Percentiles rank a stretch among this genome's conserved stretches.
Conservation (phyloP, 2,888 invertebrate genomes). For the Caenorhabditis drosophilae region DNA sequence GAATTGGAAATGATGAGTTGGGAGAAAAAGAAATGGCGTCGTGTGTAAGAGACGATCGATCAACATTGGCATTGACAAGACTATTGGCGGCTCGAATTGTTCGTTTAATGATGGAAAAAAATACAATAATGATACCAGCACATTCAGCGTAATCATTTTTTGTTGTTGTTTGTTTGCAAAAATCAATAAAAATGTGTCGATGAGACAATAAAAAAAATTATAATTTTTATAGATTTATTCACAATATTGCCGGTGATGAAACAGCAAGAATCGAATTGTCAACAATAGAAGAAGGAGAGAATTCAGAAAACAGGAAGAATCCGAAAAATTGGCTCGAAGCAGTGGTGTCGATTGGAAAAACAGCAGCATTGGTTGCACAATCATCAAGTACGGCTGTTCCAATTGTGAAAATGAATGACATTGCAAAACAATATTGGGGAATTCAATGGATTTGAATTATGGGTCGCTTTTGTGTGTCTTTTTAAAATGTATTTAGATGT, state of each 20-base stretch:
- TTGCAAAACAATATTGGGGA: conserved; percentile 43
- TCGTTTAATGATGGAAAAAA: conserved; percentile 28
- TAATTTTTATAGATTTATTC: not conserved
- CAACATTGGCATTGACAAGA: conserved; percentile 23
- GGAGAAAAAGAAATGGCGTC: conserved; percentile 27
- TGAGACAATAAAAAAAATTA: too few species aligned
- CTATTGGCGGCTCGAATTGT: conserved; percentile 41
- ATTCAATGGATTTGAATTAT: conserved; percentile 35
- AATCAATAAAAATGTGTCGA: not conserved
- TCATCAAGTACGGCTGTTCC: conserved; percentile 25
- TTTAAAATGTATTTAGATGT: too few species aligned
- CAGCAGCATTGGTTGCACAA: conserved; percentile 19
- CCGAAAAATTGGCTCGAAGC: conserved; percentile 38
- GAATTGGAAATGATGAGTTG: conserved; percentile 37
- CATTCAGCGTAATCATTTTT: conserved; percentile 23
- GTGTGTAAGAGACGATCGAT: conserved; percentile 26
- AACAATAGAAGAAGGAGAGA: conserved; percentile 12
- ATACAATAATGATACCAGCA: conserved; percentile 23
- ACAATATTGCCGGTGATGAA: conserved; percentile 39
- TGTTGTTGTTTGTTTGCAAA: not conserved
- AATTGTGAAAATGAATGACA: conserved; percentile 36
- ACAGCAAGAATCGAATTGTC: conserved; percentile 36
- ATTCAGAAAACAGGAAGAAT: conserved; percentile 5
- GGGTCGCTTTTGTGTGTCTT: too few species aligned
- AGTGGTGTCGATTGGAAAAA: conserved; percentile 33